Evolutionary conservation across 2,888 invertebrate species (phyloP).

Genomic region (Pyrrhia umbra): DNA sequence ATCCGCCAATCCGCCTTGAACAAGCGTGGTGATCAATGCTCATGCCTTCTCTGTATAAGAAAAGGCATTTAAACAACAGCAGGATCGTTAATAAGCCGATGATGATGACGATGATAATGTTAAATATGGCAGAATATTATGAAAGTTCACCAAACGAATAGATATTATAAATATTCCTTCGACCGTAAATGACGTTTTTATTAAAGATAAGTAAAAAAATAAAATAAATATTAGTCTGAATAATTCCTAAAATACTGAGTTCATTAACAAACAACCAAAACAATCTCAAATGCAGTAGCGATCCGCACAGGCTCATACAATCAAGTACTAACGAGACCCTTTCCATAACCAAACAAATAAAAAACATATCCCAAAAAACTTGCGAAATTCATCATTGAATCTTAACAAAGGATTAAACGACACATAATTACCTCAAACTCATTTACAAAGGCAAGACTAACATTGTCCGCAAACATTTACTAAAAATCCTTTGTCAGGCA

Average conservation of each 20-base stretch:
- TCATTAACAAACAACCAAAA: background rate
- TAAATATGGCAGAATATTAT: too few species aligned
- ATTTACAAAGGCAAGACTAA: constrained; percentile 81
- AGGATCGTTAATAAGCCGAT: too few species aligned
- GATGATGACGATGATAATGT: too few species aligned
- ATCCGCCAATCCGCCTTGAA: too few species aligned
- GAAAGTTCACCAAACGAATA: too few species aligned
- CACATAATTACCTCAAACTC: constrained; percentile 82
- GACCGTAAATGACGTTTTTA: too few species aligned
- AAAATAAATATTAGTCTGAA: too few species aligned
- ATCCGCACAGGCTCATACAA: constrained; percentile 24
- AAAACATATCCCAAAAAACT: constrained; percentile 5
- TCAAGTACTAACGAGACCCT: constrained; percentile 31
- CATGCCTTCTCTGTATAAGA: too few species aligned
- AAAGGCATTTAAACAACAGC: too few species aligned
- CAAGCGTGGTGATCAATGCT: too few species aligned
- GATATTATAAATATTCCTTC: background rate
- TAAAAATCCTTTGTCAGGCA: constrained; percentile 80
- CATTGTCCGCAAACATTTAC: constrained; percentile 77
- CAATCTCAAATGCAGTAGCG: constrained; percentile 30
- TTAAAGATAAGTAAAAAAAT: too few species aligned
- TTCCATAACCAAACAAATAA: constrained; percentile 16
- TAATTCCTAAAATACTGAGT: background rate
- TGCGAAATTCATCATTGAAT: constrained; percentile 55
- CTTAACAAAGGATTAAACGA: constrained; percentile 67